phyloP scores from a whole-genome alignment of 1,140 invertebrate genomes.

The Pseudomyrmex cubaensis region DNA sequence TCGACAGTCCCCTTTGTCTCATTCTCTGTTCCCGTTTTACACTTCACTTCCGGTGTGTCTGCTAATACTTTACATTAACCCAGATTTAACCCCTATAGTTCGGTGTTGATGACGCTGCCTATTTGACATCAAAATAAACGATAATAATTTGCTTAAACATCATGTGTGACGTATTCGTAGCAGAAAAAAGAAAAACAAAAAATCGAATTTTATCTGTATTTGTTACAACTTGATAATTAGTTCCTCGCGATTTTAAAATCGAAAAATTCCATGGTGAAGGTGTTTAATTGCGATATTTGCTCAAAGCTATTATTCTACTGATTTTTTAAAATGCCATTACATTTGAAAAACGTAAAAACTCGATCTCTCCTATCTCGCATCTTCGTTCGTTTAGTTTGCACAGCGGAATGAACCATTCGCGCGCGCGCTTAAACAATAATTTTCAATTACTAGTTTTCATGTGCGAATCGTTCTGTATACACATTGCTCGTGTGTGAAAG shows the following conservation, averaged over 20 bases:
- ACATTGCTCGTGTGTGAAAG: background rate
- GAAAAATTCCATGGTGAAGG: background rate
- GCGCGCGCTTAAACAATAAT: conserved; percentile 44
- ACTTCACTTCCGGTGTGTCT: conserved; percentile 69
- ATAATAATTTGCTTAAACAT: conserved; percentile 66
- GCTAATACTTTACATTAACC: conserved; percentile 76
- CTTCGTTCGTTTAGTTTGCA: background rate
- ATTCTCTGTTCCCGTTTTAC: conserved; percentile 47
- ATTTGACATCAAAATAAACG: conserved; percentile 37
- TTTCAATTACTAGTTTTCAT: conserved; percentile 42
- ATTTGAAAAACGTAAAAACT: background rate
- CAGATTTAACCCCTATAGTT: conserved; percentile 66
- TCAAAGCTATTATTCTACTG: background rate
- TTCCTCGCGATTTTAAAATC: background rate
- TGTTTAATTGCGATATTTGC: conserved; percentile 13
- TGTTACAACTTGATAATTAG: conserved; percentile 21
- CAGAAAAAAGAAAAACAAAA: background rate
- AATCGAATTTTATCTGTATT: background rate
- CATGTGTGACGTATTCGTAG: background rate
- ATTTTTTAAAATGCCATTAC: background rate
- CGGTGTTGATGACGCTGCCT: background rate
- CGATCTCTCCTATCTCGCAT: background rate
- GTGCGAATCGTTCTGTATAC: background rate
- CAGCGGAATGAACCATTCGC: background rate
- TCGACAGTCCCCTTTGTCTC: conserved; percentile 27